These are phyloP conservation scores for Thereva nobilitata DNA, from an alignment of 2,888 invertebrate species.

Conservation along the genomic window DNA sequence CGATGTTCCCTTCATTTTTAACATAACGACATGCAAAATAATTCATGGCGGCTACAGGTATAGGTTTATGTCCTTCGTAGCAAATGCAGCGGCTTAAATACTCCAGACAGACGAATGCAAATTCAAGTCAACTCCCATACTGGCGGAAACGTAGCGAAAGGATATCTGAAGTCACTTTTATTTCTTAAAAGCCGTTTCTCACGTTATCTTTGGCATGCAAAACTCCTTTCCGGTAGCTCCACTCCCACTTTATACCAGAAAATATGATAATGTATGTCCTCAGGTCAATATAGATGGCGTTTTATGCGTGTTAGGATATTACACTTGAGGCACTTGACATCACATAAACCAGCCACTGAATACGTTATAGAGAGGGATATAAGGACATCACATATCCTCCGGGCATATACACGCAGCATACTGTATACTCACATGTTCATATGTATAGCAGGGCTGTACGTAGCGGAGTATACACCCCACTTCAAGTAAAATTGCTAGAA, in stretches of 20 bases:
- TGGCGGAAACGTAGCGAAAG: neutral
- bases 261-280: conserved; percentile 41
- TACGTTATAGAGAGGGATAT: conserved; percentile 38
- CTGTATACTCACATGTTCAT: too few relatives aligned
- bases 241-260: conserved; percentile 19
- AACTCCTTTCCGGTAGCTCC: conserved; percentile 9
- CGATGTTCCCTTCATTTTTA: neutral
- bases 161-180: conserved; percentile 31
- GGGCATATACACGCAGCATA: conserved; percentile 13
- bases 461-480: too few relatives aligned
- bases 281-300: conserved; percentile 40
- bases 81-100: neutral
- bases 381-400: conserved; percentile 33
- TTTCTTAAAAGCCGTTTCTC: conserved; percentile 30
- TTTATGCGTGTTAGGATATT: conserved; percentile 42
- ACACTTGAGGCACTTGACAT: conserved; percentile 41
- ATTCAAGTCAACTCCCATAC: neutral
- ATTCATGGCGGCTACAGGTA: neutral
- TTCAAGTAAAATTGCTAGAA: too few relatives aligned
- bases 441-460: too few relatives aligned
- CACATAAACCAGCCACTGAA: conserved; percentile 41
- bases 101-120: neutral
- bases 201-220: conserved; percentile 37
- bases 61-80: neutral
- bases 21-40: neutral